Evolutionary conservation across 1,140 invertebrate genomes (phyloP).

Genomic region (Eufriesea mexicana): DNA sequence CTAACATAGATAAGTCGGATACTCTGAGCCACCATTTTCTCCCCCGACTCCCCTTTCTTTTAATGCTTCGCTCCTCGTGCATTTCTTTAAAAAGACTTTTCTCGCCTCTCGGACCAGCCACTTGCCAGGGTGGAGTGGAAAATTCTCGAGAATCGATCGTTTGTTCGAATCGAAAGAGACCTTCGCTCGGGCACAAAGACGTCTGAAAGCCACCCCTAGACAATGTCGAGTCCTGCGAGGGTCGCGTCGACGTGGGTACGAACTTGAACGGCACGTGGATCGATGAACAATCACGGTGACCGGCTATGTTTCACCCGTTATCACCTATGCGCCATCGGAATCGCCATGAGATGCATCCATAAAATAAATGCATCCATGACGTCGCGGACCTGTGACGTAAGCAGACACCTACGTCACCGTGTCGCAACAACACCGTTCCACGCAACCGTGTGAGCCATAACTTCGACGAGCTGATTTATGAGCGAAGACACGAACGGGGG

Average conservation of each 20-base stretch:
- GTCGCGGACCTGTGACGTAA: conserved; percentile 7
- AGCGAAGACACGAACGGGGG: neutral
- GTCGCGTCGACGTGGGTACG: conserved; percentile 1
- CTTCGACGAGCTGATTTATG: neutral
- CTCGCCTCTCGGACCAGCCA: too few relatives aligned
- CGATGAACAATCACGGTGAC: conserved; percentile 32
- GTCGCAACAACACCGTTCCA: neutral
- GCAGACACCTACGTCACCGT: conserved; percentile 10
- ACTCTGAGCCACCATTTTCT: too few relatives aligned
- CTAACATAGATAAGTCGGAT: too few relatives aligned
- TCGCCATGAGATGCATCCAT: neutral
- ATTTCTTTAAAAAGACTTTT: neutral
- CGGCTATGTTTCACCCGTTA: conserved; percentile 23
- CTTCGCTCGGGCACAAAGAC: neutral
- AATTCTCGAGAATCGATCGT: conserved; percentile 14
- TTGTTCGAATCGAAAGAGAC: neutral
- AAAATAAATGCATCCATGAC: conserved; percentile 25
- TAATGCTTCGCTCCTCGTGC: too few relatives aligned
- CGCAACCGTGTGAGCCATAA: neutral
- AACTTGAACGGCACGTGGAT: conserved; percentile 26
- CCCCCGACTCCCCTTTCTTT: neutral
- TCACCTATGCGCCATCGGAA: neutral
- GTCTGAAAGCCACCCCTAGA: conserved; percentile 14
- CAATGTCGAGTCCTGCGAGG: conserved; percentile 1
- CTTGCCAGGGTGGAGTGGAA: neutral